Percentiles rank a stretch among this genome's conserved stretches.
Evolutionary conservation across 2,888 invertebrate genomes (phyloP).

Genomic region (Stenchaetothrips biformis): DNA sequence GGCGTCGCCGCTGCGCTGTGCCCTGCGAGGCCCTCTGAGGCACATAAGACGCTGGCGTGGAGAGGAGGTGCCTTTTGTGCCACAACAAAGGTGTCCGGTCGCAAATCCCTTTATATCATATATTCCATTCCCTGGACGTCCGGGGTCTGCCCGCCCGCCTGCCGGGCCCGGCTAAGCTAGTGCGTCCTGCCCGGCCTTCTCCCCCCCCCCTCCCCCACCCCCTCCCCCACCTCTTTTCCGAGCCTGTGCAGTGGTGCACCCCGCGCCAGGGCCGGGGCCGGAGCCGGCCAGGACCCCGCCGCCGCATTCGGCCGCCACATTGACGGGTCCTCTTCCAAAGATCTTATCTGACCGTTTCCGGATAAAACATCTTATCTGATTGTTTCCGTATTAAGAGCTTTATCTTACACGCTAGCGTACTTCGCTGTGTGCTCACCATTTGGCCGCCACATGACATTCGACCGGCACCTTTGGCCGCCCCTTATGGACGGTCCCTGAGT

Average conservation of each 20-base stretch:
- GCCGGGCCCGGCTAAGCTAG: not conserved
- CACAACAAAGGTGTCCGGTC: conserved; percentile 20
- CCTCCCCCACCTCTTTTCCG: not conserved
- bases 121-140: conserved; percentile 4
- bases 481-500: too few species aligned
- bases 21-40: not conserved
- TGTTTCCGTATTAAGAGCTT: too few species aligned
- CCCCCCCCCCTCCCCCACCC: not conserved
- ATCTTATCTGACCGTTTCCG: too few species aligned
- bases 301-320: too few species aligned
- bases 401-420: too few species aligned
- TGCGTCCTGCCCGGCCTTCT: not conserved
- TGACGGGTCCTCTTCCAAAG: too few species aligned
- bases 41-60: not conserved
- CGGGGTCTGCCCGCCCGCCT: not conserved
- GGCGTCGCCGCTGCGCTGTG: too few species aligned
- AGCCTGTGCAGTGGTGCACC: not conserved
- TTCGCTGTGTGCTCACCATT: too few species aligned
- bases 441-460: too few species aligned
- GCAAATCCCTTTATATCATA: conserved; percentile 21
- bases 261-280: not conserved
- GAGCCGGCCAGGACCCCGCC: too few species aligned
- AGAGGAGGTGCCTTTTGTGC: not conserved
- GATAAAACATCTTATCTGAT: too few species aligned
- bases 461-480: too few species aligned